Base-by-base conservation (phyloP, 2,797 vertebrate species). In the Ptychobarbus kaznakovi region DNA sequence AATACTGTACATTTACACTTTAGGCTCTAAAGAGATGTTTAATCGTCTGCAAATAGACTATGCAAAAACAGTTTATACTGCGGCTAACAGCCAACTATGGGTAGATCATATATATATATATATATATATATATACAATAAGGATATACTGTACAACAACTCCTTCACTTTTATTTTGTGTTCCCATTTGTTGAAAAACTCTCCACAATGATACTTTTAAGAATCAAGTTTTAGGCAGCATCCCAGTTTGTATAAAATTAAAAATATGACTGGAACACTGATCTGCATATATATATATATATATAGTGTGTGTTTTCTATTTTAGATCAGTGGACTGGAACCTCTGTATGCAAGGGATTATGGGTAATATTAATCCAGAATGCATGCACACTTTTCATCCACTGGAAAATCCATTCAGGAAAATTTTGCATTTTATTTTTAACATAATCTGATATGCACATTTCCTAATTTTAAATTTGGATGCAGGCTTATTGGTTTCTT, bases 1-100 rank as follows among this genome's bases (percentile, higher is more conserved):
- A 68, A 65, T 49, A 68, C 44, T 80, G 44, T 53, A 80, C 42
- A 66, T 53, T 49, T 80, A 35, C 11, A 68, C 78, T 51, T 40
- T 12, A 46, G 15, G 80, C 66, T 81, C 42, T 70, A 25, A 42
- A 42, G 65, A 69, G 20, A 69, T 20, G 11, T 44, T 78, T 63
- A 7, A 63, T 79, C 56, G 0, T n/a, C 13, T 80, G 5, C 56
- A 32, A 32, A 75, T 58, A 12, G 15, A 75, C 25, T 75, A 49
- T 79, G 58, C 18, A 25, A 18, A 42, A 25, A n/a, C 16, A 28
- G n/a, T 75, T 75, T 4, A 35, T 25, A n/a, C 22, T 70, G 18
- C 16, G 51, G 70, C 38, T 40, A 58, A 58, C 12, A 18, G 28
- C 28, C 0, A 40, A 44, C 22, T 44, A 70, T 7, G n/a, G 70